Evolutionary conservation across 2,797 vertebrate species (phyloP).

Genomic region (Lacerta viridis): DNA sequence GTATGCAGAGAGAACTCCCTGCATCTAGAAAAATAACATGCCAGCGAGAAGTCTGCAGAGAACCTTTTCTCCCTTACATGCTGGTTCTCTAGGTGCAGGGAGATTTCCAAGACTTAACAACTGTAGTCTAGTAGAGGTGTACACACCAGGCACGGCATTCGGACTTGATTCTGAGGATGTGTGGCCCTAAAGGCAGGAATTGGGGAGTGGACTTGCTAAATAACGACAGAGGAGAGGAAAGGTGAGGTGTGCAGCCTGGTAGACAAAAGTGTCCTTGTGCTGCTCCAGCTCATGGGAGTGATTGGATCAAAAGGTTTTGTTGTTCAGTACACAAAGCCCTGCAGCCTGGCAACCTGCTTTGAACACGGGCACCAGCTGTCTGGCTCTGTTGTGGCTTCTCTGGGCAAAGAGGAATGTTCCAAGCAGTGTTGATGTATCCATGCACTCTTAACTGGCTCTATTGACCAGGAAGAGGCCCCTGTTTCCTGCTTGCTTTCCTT

Average conservation of each 20-base stretch:
- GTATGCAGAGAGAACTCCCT: neutral
- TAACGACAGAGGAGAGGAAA: neutral
- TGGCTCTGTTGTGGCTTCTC: neutral
- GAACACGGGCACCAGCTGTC: slow-evolving; percentile 59
- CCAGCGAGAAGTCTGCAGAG: neutral
- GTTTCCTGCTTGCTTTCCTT: neutral
- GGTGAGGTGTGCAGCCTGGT: neutral
- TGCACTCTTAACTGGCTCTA: neutral
- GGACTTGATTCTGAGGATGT: neutral
- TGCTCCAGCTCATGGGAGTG: neutral
- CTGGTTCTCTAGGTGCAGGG: neutral
- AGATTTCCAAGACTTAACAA: neutral
- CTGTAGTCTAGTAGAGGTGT: neutral
- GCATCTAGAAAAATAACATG: neutral
- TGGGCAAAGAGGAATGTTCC: neutral
- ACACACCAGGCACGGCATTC: accelerated
- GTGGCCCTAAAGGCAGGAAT: neutral
- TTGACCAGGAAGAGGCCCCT: neutral
- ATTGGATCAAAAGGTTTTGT: slow-evolving; percentile 71
- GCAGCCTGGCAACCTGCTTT: slow-evolving; percentile 68
- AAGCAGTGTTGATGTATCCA: too few relatives aligned
- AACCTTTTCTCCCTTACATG: too few relatives aligned
- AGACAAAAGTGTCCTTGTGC: accelerated
- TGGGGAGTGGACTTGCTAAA: neutral
- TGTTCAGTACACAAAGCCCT: slow-evolving; percentile 66